Evolutionary conservation across 2,113 vertebrate genomes (phyloP).

Genomic region (Stictonetta naevosa): DNA sequence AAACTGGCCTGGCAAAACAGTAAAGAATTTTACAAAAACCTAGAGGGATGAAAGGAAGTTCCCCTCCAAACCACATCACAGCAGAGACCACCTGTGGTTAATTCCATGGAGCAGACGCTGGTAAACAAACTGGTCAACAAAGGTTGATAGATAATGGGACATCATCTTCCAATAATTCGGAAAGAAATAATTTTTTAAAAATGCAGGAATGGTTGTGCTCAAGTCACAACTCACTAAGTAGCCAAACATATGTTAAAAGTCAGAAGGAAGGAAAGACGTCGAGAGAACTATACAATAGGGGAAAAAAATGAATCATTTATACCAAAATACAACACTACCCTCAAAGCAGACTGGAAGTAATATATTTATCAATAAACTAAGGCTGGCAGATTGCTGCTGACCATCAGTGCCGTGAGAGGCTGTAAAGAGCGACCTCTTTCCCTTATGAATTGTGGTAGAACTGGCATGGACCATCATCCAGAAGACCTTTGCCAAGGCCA

Average conservation of each 20-base stretch:
- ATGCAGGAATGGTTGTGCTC: background rate
- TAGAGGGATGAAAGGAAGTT: background rate
- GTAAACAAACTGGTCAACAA: background rate
- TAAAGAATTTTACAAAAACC: background rate
- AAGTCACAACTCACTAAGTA: background rate
- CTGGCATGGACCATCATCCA: background rate
- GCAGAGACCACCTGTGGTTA: background rate
- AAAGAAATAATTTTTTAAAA: background rate
- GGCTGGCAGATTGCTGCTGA: background rate
- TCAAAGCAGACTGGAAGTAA: background rate
- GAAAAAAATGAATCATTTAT: background rate
- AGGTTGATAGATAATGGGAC: background rate
- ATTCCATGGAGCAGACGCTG: background rate
- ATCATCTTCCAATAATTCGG: background rate
- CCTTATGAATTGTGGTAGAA: background rate
- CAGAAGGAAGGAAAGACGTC: background rate
- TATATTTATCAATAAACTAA: background rate
- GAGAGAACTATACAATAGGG: background rate
- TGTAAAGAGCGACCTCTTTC: background rate
- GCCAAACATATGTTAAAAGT: background rate
- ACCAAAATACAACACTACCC: background rate
- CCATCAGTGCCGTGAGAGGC: background rate
- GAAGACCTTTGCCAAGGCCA: background rate
- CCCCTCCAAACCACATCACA: background rate
- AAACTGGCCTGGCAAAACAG: background rate